A percentile compares a stretch with the other conserved stretches of the same genome.
These are phyloP conservation scores for Nomada lathburiana DNA, from an alignment of 2,888 invertebrate genomes.

Conservation along the genomic window DNA sequence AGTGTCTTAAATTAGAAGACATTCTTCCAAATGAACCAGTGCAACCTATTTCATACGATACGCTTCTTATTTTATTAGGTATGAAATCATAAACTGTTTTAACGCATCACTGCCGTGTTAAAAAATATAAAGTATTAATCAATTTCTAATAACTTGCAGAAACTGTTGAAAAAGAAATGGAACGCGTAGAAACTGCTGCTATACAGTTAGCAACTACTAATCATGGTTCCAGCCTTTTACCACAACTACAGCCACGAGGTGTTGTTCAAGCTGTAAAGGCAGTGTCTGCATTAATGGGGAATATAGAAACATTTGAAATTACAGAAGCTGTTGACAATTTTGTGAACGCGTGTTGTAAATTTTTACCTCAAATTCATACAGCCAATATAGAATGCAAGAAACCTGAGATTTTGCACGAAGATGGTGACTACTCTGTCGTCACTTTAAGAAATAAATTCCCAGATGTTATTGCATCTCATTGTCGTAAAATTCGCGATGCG, in stretches of 20 bases:
- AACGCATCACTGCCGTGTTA: background rate
- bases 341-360: slow-evolving; percentile 87
- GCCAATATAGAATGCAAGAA: slow-evolving; percentile 83
- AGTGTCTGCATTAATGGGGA: slow-evolving; percentile 94
- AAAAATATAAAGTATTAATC: background rate
- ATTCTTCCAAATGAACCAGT: slow-evolving; percentile 91
- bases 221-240: slow-evolving; percentile 81
- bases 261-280: slow-evolving; percentile 97
- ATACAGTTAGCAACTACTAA: slow-evolving; percentile 82
- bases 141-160: slow-evolving; percentile 84
- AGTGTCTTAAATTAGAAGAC: slow-evolving; percentile 91
- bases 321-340: slow-evolving; percentile 90
- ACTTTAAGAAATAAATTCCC: slow-evolving; percentile 85
- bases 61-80: slow-evolving; percentile 93
- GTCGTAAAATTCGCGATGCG: slow-evolving; percentile 91
- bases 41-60: slow-evolving; percentile 92
- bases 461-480: slow-evolving; percentile 88
- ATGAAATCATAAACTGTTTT: background rate
- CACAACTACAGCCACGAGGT: slow-evolving; percentile 87
- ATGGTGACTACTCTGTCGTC: slow-evolving; percentile 90
- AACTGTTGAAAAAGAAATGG: slow-evolving; percentile 93
- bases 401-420: slow-evolving; percentile 89
- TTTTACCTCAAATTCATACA: slow-evolving; percentile 81
- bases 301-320: slow-evolving; percentile 95
- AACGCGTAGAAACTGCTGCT: slow-evolving; percentile 89